Percentiles rank a stretch among this genome's conserved stretches.
Conservation (phyloP, 2,888 invertebrate species). For the Eucera pruinosa region DNA sequence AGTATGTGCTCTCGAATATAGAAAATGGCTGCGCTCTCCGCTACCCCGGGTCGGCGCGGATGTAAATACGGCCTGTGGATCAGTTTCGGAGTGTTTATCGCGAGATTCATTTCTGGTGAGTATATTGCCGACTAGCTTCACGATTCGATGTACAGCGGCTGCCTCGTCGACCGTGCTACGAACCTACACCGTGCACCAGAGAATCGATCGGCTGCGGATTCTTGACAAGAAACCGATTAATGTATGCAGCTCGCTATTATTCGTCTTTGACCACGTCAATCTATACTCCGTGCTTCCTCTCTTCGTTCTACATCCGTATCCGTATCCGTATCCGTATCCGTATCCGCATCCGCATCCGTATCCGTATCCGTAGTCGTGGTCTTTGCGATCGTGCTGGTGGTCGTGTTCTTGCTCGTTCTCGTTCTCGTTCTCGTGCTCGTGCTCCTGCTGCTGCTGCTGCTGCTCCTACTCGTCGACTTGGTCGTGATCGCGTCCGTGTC, state of each 20-base stretch:
- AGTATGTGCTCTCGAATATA: constrained; percentile 83
- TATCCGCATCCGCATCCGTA: too few species aligned
- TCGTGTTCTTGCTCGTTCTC: too few species aligned
- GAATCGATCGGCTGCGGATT: constrained; percentile 70
- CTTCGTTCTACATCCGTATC: too few species aligned
- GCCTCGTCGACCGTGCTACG: neutral
- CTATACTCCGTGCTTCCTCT: too few species aligned
- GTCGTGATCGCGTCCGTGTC: constrained; percentile 14
- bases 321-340: too few species aligned
- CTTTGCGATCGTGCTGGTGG: too few species aligned
- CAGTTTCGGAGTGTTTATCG: constrained; percentile 76
- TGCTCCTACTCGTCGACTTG: too few species aligned
- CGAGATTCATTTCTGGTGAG: constrained; percentile 79
- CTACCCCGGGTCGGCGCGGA: constrained; percentile 78
- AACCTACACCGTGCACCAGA: constrained; percentile 34
- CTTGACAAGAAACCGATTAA: constrained; percentile 47
- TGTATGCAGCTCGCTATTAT: constrained; percentile 47
- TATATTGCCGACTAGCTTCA: constrained; percentile 54
- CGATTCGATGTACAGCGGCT: neutral
- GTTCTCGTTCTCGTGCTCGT: constrained; percentile 13
- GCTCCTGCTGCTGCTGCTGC: neutral
- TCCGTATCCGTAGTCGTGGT: too few species aligned
- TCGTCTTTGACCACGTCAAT: constrained; percentile 68
- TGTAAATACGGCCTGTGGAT: constrained; percentile 82
- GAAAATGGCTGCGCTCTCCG: constrained; percentile 84